These are phyloP conservation scores for Selene dorsalis DNA, from an alignment of 2,797 vertebrate genomes.

Conservation along the genomic window DNA sequence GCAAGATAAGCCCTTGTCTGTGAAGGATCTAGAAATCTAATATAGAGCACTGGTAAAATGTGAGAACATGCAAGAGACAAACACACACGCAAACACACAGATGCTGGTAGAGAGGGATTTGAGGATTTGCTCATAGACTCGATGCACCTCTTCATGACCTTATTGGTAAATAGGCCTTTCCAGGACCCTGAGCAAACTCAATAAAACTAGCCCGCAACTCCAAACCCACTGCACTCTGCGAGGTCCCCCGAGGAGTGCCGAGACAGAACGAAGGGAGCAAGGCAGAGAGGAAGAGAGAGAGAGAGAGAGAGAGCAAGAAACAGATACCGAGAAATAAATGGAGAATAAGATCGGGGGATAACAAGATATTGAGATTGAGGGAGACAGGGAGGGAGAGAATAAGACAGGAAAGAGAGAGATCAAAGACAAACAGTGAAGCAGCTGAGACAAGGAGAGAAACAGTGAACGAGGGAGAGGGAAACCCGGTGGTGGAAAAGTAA, in stretches of 20 bases:
- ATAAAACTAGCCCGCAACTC: slow-evolving; percentile 81
- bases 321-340: slow-evolving; percentile 66
- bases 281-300: slow-evolving; percentile 39
- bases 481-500: slow-evolving; percentile 82
- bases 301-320: slow-evolving; percentile 42
- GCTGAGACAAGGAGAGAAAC: slow-evolving; percentile 77
- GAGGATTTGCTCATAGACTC: slow-evolving; percentile 74
- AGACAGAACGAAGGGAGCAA: slow-evolving; percentile 51
- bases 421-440: slow-evolving; percentile 79
- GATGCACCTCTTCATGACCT: slow-evolving; percentile 76
- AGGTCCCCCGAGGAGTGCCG: slow-evolving; percentile 64
- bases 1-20: slow-evolving; percentile 59
- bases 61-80: slow-evolving; percentile 49
- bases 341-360: slow-evolving; percentile 65
- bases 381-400: slow-evolving; percentile 66
- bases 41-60: slow-evolving; percentile 49
- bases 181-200: slow-evolving; percentile 81
- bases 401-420: slow-evolving; percentile 79
- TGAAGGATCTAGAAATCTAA: slow-evolving; percentile 65
- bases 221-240: slow-evolving; percentile 63
- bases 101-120: slow-evolving; percentile 63
- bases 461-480: slow-evolving; percentile 71
- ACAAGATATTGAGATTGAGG: slow-evolving; percentile 75
- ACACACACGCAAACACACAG: slow-evolving; percentile 48
- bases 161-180: slow-evolving; percentile 79